Evolutionary conservation across 37 sponge, comb jelly and placozoan species (phyloP).

Genomic region (Oscarella lobularis): DNA sequence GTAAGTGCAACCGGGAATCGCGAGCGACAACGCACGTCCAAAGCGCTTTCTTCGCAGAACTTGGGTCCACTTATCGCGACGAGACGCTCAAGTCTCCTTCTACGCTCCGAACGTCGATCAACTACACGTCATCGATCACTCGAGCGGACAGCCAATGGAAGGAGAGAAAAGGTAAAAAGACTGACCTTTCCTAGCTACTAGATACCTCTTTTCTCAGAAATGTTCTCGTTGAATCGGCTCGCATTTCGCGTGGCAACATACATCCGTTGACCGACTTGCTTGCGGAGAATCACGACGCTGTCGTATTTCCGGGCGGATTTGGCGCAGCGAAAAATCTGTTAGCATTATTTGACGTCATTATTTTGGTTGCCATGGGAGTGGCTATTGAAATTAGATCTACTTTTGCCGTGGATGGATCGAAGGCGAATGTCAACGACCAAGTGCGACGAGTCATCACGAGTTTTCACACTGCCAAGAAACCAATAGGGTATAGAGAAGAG

Average conservation of each 20-base stretch:
- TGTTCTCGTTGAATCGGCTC: slow-evolving; percentile 74
- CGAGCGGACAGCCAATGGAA: slow-evolving; percentile 28
- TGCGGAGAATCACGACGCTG: slow-evolving; percentile 33
- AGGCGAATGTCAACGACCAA: slow-evolving; percentile 35
- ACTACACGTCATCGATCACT: slow-evolving; percentile 73
- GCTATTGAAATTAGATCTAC: slow-evolving; percentile 27
- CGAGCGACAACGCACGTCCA: not conserved
- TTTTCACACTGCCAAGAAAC: slow-evolving; percentile 55
- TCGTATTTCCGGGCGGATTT: slow-evolving; percentile 83
- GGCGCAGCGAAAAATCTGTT: slow-evolving; percentile 92
- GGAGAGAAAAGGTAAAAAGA: slow-evolving; percentile 30
- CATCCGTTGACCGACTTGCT: slow-evolving; percentile 30
- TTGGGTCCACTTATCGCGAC: slow-evolving; percentile 56
- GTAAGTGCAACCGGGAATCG: slow-evolving; percentile 10
- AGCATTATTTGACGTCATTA: not conserved
- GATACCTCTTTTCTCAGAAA: slow-evolving; percentile 38
- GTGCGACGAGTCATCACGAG: slow-evolving; percentile 48
- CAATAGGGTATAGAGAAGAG: slow-evolving; percentile 39
- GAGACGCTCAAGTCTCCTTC: slow-evolving; percentile 35
- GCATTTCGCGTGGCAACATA: slow-evolving; percentile 78
- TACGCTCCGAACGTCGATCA: slow-evolving; percentile 78
- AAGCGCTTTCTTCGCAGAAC: slow-evolving; percentile 5
- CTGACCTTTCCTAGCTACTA: not conserved
- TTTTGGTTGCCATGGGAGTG: not conserved
- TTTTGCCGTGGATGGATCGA: slow-evolving; percentile 53